Evolutionary conservation across 2,888 invertebrate genomes (phyloP).

Genomic region (Heteromyza rotundicornis): DNA sequence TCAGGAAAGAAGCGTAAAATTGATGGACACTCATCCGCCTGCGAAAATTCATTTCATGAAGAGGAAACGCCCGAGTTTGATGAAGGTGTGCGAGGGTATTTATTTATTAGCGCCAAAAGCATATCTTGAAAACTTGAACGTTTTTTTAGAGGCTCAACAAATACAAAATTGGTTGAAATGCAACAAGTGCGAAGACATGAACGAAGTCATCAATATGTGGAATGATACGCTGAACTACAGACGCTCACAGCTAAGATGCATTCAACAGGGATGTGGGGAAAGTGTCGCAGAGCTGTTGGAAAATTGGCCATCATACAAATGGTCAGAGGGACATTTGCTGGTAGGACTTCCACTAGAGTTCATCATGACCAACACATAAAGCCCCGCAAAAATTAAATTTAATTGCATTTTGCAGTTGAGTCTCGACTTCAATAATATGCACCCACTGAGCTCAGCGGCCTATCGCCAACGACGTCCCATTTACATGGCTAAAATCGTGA

Average conservation of each 20-base stretch:
- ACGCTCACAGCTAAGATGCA: conserved; percentile 6
- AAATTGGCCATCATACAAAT: conserved; percentile 25
- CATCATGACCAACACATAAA: too few relatives aligned
- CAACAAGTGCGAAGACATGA: conserved; percentile 24
- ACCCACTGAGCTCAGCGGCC: conserved; percentile 9
- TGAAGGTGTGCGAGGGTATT: too few relatives aligned
- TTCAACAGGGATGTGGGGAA: conserved; percentile 3
- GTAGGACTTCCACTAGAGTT: too few relatives aligned
- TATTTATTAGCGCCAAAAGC: too few relatives aligned
- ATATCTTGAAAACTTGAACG: too few relatives aligned
- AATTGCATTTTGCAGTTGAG: too few relatives aligned
- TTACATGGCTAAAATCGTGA: conserved; percentile 18
- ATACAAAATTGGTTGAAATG: conserved; percentile 23
- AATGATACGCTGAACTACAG: conserved; percentile 11
- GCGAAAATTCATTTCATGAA: not conserved
- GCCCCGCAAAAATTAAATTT: too few relatives aligned
- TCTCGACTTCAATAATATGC: conserved; percentile 17
- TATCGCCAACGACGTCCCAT: conserved; percentile 22
- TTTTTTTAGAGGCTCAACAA: conserved; percentile 15
- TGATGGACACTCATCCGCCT: not conserved
- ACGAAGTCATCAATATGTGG: conserved; percentile 25
- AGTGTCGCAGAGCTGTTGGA: conserved; percentile 12
- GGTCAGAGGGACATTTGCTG: conserved; percentile 16
- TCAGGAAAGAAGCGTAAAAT: not conserved
- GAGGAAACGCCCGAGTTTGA: not conserved